These are phyloP conservation scores for Palythoa grandiflora DNA, from an alignment of 92 coral and sea anemone species.

Conservation along the genomic window DNA sequence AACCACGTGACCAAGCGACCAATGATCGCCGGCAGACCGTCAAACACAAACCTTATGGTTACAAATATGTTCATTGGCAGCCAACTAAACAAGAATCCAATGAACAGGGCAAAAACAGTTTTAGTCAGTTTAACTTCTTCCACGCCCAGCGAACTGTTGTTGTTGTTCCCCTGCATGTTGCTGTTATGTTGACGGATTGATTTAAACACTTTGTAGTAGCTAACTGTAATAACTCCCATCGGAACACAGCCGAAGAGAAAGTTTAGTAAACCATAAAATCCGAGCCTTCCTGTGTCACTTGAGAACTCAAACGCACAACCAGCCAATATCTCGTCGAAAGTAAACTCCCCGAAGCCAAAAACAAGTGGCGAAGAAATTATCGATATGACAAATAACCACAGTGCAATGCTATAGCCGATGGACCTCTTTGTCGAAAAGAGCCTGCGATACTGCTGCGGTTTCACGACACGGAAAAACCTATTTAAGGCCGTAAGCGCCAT, in stretches of 20 bases:
- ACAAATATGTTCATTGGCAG: conserved; percentile 39
- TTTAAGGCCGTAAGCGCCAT: conserved; percentile 35
- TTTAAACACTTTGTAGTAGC: conserved; percentile 24
- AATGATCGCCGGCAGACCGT: background rate
- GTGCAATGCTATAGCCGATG: conserved; percentile 4
- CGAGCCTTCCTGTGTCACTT: background rate
- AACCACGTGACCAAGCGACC: conserved; percentile 28
- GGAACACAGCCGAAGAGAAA: conserved; percentile 28
- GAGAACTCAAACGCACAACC: conserved; percentile 23
- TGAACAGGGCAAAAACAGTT: conserved; percentile 21
- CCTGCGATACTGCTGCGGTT: conserved; percentile 48
- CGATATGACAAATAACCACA: conserved; percentile 9
- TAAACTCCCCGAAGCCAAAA: conserved; percentile 6
- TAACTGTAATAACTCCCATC: background rate
- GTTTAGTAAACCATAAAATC: conserved; percentile 14
- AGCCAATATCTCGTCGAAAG: conserved; percentile 5
- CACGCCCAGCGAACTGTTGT: background rate
- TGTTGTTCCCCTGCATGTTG: conserved; percentile 16
- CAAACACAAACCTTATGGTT: conserved; percentile 22
- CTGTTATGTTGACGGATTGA: conserved; percentile 22
- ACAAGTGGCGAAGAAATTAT: background rate
- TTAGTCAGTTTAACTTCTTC: conserved; percentile 28
- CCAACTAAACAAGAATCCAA: conserved; percentile 33
- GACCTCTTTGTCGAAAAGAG: conserved; percentile 33
- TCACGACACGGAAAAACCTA: conserved; percentile 43